Evolutionary conservation across 2,113 vertebrate genomes (phyloP).

Genomic region (Eira barbara): DNA sequence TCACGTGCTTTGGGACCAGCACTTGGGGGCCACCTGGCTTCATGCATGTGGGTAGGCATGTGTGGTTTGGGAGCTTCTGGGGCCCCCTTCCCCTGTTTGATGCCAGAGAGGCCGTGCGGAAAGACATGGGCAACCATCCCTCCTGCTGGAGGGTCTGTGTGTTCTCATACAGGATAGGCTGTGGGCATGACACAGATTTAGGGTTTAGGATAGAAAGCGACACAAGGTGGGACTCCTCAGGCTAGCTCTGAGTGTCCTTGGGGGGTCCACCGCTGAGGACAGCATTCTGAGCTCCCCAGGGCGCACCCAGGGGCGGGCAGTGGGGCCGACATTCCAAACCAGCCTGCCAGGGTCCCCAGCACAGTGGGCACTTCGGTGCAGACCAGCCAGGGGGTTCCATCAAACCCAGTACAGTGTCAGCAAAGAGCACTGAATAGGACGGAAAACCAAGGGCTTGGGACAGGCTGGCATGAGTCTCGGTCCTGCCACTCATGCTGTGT

Average conservation of each 20-base stretch:
- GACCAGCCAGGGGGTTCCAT: not conserved
- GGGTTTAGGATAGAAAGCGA: not conserved
- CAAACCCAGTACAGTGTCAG: too few species aligned
- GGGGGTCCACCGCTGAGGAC: not conserved
- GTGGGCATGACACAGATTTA: not conserved
- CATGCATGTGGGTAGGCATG: not conserved
- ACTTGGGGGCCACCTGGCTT: not conserved
- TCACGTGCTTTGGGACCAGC: fast-evolving
- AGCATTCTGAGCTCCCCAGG: not conserved
- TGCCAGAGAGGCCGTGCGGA: not conserved
- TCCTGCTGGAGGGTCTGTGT: not conserved
- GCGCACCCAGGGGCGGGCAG: not conserved
- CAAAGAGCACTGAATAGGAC: not conserved
- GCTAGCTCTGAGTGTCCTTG: not conserved
- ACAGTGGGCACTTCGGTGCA: fast-evolving
- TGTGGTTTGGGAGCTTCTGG: not conserved
- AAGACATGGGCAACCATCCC: not conserved
- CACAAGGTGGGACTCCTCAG: not conserved
- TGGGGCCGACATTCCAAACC: not conserved
- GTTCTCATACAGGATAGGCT: not conserved
- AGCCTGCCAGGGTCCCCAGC: too few species aligned
- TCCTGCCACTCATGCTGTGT: not conserved
- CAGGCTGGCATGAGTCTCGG: not conserved
- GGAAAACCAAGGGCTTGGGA: not conserved
- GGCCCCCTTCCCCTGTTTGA: not conserved